Conservation (phyloP, 1,140 invertebrate genomes). For the Tribolium castaneum region DNA sequence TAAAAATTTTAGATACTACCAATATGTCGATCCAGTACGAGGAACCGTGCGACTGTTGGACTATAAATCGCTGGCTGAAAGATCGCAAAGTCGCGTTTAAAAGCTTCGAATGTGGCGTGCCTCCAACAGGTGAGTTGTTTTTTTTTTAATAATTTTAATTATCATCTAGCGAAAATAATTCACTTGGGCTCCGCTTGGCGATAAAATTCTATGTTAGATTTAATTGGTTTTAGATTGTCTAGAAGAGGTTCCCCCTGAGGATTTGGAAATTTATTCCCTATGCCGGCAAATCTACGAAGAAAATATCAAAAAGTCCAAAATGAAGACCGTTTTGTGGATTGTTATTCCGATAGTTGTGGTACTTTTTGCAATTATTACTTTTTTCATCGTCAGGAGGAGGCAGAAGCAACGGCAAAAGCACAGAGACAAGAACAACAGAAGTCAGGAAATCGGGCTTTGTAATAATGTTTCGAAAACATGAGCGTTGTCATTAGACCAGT, state of each 20-base stretch:
- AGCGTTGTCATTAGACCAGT: too few relatives aligned
- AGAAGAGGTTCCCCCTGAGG: not conserved
- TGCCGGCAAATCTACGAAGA: not conserved
- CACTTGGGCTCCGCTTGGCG: too few relatives aligned
- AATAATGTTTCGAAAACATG: too few relatives aligned
- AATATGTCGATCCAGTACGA: constrained; percentile 50
- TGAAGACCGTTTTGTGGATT: constrained; percentile 2
- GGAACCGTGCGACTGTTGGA: constrained; percentile 55
- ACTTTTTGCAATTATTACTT: not conserved
- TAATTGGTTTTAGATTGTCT: constrained; percentile 23
- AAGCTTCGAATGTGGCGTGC: constrained; percentile 48
- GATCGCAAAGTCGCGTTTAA: constrained; percentile 48
- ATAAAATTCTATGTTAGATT: too few relatives aligned
- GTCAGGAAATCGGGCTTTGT: too few relatives aligned
- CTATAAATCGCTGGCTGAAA: constrained; percentile 52
- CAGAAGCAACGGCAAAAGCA: not conserved
- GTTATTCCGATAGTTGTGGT: constrained; percentile 1
- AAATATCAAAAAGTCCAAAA: not conserved
- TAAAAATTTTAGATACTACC: constrained; percentile 48
- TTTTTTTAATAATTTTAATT: not conserved
- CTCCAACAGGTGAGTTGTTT: constrained; percentile 39
- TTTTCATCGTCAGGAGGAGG: not conserved
- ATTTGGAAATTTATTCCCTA: not conserved
- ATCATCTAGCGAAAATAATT: not conserved
- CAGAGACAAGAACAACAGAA: not conserved